phyloP scores from a whole-genome alignment of 2,888 invertebrate species.

The Rosalia funebris region DNA sequence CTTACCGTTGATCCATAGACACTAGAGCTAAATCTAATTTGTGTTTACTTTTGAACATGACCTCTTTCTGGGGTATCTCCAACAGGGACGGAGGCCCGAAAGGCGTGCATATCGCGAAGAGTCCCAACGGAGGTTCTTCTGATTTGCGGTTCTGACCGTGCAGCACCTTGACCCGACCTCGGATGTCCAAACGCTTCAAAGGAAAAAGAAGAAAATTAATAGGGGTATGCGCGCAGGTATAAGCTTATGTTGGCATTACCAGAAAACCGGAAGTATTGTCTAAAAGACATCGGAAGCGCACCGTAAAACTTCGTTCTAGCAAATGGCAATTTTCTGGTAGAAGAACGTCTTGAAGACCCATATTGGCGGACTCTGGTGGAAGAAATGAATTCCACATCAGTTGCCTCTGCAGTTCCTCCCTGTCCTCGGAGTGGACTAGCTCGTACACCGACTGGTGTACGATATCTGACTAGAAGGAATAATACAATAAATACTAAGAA shows the following conservation, averaged over 20 bases:
- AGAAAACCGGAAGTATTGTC: conserved; percentile 99
- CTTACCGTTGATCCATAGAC: conserved; percentile 94
- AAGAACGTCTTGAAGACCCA: conserved; percentile 88
- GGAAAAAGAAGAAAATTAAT: too few species aligned
- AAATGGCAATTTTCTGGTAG: conserved; percentile 89
- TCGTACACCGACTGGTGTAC: conserved; percentile 99
- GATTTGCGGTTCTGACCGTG: conserved; percentile 96
- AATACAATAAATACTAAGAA: background rate
- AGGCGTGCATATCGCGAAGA: conserved; percentile 98
- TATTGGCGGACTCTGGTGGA: conserved; percentile 79
- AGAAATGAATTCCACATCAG: conserved; percentile 95
- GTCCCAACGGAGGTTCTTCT: conserved; percentile 91
- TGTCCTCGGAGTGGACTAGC: conserved; percentile 97
- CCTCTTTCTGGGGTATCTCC: conserved; percentile 97
- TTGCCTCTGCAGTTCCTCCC: conserved; percentile 96
- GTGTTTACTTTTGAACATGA: conserved; percentile 99
- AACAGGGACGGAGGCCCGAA: conserved; percentile 97
- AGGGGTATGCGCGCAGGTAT: too few species aligned
- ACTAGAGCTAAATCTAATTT: conserved; percentile 95
- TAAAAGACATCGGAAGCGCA: conserved; percentile 96
- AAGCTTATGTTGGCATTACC: too few species aligned
- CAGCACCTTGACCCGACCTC: conserved; percentile 94
- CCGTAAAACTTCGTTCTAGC: conserved; percentile 96
- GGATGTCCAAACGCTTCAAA: conserved; percentile 93
- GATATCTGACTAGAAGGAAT: conserved; percentile 90